Evolutionary conservation across 1,140 invertebrate species (phyloP), one percentile per base, ranked within the genome.

Genomic region (Calephelis virginiensis): DNA sequence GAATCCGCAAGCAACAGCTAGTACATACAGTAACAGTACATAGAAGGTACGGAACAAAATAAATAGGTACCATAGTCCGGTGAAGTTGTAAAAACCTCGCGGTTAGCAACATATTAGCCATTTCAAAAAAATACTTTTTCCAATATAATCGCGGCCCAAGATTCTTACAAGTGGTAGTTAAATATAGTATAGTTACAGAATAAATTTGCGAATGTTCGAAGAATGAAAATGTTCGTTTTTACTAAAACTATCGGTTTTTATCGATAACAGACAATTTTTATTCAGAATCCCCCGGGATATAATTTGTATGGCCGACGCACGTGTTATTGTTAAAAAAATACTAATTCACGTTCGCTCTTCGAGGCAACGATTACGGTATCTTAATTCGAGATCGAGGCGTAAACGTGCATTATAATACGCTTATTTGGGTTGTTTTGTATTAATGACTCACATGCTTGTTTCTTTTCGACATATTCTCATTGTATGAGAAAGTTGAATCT

Each of bases 351-450:
- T 50, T 60, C 61, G 45, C 40, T 63, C 56, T 49, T 37, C 28
- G 53, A 61, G 60, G 61, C 66, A 56, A 53, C 61, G 59, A 67
- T 72, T 72, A 72, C 60, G 45, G 46, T 68, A 68, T 72, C 63
- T 68, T 67, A 56, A 71, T 67, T 67, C 61, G 37, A 49, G 61
- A 67, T 70, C 69, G 43, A 61, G 11, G 59, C 48, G 17, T 65
- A 53, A 69, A 40, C 17, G 64, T 49, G 38, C 61, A 37, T 46
- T 28, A 43, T 61, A 62, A 62, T 67, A 49, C 46, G 37, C 60
- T 59, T 45, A 50, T 60, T 53, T 65, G 49, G 10, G 8, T 69
- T 65, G 43, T 65, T 50, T 65, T 28, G 8, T 56, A 28, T 40
- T 65, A 56, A 65, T 65, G 40, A 53, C 17, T 45, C 13, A 40